Percentiles rank a stretch among this genome's conserved stretches.
phyloP scores from a whole-genome alignment of 2,113 vertebrate species.

The Embiotoca jacksoni region DNA sequence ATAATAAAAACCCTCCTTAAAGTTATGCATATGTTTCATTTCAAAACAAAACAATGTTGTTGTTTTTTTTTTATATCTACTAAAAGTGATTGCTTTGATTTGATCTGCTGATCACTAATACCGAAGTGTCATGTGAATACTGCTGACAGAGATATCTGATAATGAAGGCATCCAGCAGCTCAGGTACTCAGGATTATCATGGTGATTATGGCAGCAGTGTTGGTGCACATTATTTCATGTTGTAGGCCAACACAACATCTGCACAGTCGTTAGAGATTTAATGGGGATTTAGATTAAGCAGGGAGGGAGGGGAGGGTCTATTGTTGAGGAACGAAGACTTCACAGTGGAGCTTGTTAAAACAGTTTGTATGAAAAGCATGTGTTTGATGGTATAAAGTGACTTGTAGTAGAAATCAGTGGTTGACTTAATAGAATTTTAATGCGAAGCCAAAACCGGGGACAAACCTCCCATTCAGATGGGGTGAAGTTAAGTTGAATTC shows the following conservation, averaged over 20 bases:
- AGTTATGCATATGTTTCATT: fast-evolving
- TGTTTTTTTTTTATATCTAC: no score
- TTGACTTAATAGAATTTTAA: no score
- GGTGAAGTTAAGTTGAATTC: slow-evolving; percentile 7
- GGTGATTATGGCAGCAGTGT: no score
- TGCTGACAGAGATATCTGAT: no score
- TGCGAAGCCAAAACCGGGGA: no score
- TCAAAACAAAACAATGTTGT: neutral
- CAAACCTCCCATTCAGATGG: neutral
- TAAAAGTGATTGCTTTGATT: no score
- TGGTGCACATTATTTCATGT: slow-evolving; percentile 15
- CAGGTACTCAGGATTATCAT: no score
- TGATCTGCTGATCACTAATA: no score
- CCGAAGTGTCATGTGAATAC: no score
- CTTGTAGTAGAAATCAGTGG: neutral
- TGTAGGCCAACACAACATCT: slow-evolving; percentile 38
- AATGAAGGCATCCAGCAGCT: no score
- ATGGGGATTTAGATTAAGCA: slow-evolving; percentile 22
- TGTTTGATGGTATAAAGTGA: neutral
- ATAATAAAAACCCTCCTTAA: slow-evolving; percentile 34
- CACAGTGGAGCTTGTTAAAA: neutral
- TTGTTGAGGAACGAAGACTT: slow-evolving; percentile 4
- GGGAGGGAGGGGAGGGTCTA: neutral
- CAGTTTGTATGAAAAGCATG: neutral
- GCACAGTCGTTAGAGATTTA: slow-evolving; percentile 43